Evolutionary conservation across 2,888 invertebrate genomes (phyloP).

Genomic region (Athalia rosae): DNA sequence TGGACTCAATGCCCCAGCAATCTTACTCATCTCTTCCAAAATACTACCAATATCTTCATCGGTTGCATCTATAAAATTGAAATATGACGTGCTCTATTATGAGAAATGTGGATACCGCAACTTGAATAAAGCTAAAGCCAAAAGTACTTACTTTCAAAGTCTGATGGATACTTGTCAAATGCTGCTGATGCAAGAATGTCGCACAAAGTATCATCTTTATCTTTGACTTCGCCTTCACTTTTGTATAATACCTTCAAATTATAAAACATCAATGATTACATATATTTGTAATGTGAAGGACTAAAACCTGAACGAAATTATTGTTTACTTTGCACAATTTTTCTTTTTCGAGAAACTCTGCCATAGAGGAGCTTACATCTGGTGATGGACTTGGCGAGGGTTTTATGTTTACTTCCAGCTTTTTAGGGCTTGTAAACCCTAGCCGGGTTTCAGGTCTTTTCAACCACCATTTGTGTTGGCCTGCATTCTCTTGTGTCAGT

Average conservation of each 20-base stretch:
- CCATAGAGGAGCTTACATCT: slow-evolving; percentile 67
- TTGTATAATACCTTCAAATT: slow-evolving; percentile 58
- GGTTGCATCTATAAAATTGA: slow-evolving; percentile 62
- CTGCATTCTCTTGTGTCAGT: neutral
- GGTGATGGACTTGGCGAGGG: slow-evolving; percentile 58
- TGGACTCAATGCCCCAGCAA: slow-evolving; percentile 66
- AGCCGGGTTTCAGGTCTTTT: slow-evolving; percentile 61
- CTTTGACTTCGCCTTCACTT: slow-evolving; percentile 59
- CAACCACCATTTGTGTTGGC: slow-evolving; percentile 62
- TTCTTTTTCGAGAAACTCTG: slow-evolving; percentile 68
- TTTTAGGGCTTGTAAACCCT: slow-evolving; percentile 53
- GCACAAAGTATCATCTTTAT: slow-evolving; percentile 66
- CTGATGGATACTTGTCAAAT: slow-evolving; percentile 69
- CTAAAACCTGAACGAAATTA: neutral
- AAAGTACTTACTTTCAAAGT: slow-evolving; percentile 67
- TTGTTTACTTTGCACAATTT: slow-evolving; percentile 66
- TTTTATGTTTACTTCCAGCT: slow-evolving; percentile 50
- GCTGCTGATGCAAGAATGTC: slow-evolving; percentile 67
- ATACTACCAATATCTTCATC: slow-evolving; percentile 71
- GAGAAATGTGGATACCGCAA: neutral
- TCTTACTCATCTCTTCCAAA: slow-evolving; percentile 70
- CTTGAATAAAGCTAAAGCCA: neutral
- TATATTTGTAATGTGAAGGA: neutral
- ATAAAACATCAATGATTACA: neutral
- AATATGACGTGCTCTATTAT: neutral